Evolutionary conservation across 2,888 invertebrate species (phyloP).

Genomic region (Chloroclystis v-ata): DNA sequence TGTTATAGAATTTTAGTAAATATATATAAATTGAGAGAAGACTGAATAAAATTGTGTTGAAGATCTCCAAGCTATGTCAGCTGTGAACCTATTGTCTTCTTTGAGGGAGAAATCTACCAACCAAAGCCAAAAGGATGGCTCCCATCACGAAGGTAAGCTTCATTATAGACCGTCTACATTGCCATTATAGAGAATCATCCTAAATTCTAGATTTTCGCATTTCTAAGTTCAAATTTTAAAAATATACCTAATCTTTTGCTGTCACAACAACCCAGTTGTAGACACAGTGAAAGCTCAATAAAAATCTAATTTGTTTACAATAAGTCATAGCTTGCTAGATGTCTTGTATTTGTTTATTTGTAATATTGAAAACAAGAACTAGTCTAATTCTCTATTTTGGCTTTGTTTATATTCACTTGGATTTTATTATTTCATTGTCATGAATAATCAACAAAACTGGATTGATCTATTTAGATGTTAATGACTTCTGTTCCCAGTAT

Average conservation of each 20-base stretch:
- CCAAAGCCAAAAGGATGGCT: conserved; percentile 64
- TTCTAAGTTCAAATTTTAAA: conserved; percentile 1
- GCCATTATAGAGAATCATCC: background rate
- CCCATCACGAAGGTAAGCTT: conserved; percentile 62
- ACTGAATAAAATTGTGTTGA: conserved; percentile 69
- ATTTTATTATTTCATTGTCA: no score
- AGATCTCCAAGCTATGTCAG: conserved; percentile 73
- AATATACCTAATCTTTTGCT: background rate
- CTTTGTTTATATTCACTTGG: conserved; percentile 3
- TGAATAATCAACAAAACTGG: no score
- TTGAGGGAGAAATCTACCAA: conserved; percentile 72
- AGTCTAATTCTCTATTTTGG: conserved; percentile 7
- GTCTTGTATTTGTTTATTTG: conserved; percentile 9
- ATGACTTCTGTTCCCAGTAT: no score
- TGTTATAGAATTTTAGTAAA: conserved; percentile 73
- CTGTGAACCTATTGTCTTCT: conserved; percentile 73
- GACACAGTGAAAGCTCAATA: background rate
- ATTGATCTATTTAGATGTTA: no score
- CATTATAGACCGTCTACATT: background rate
- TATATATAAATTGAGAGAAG: conserved; percentile 72
- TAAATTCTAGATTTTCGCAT: background rate
- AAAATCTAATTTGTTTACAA: conserved; percentile 7
- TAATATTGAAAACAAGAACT: conserved; percentile 12
- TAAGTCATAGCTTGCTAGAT: conserved; percentile 21
- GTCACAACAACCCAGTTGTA: conserved; percentile 3